A percentile compares a stretch with the other conserved stretches of the same genome.
phyloP scores from a whole-genome alignment of 2,888 invertebrate species.

The Chromoteleia sp. region DNA sequence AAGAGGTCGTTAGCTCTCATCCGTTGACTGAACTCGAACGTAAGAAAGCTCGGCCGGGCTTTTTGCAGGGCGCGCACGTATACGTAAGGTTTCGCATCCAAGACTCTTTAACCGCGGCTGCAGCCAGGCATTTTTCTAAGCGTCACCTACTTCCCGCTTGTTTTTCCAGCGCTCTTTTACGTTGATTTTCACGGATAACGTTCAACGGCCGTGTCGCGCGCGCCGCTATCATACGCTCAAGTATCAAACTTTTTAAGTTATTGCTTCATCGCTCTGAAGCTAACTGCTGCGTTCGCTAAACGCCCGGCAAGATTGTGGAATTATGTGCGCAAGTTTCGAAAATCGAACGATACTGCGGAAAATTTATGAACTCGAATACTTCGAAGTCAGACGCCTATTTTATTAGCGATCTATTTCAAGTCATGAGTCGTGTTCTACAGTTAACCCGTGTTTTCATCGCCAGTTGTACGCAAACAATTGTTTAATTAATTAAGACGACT shows the following conservation, averaged over 20 bases:
- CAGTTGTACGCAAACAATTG: neutral
- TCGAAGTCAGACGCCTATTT: neutral
- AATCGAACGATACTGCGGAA: constrained; percentile 38
- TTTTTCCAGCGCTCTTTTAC: constrained; percentile 62
- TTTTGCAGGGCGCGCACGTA: constrained; percentile 70
- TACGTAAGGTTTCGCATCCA: constrained; percentile 68
- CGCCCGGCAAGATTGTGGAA: constrained; percentile 47
- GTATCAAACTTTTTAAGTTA: constrained; percentile 65
- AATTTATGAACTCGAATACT: constrained; percentile 49
- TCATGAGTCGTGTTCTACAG: constrained; percentile 2
- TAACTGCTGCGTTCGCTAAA: constrained; percentile 61
- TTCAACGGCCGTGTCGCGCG: constrained; percentile 26
- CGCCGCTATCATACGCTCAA: constrained; percentile 55
- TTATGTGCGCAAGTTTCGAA: constrained; percentile 43
- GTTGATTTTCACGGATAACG: constrained; percentile 62
- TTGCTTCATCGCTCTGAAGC: constrained; percentile 42
- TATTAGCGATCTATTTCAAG: constrained; percentile 26
- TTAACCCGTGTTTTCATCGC: neutral
- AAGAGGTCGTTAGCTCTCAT: constrained; percentile 67
- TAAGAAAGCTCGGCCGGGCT: constrained; percentile 66
- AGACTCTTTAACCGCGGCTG: constrained; percentile 50
- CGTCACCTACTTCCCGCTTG: constrained; percentile 65
- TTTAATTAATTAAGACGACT: no score
- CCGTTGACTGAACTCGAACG: constrained; percentile 62
- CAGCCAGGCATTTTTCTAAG: constrained; percentile 60